Evolutionary conservation across 2,888 invertebrate genomes (phyloP).

Genomic region (Latrodectus hesperus): DNA sequence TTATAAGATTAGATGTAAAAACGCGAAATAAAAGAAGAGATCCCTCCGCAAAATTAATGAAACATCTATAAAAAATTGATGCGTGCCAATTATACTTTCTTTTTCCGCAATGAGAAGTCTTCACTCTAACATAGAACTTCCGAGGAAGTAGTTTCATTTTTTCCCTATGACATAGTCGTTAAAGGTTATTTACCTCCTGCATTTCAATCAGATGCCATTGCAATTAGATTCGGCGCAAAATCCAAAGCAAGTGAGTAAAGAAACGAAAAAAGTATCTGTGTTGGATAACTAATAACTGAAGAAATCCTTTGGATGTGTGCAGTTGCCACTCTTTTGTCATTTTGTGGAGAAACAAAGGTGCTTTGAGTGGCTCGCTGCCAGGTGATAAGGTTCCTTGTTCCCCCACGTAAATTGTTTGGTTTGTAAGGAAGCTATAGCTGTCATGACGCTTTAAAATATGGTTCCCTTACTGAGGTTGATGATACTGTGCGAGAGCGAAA

Average conservation of each 20-base stretch:
- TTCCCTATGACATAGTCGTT: too few species aligned
- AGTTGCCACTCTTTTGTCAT: slow-evolving; percentile 62
- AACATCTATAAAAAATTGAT: too few species aligned
- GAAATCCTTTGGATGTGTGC: slow-evolving; percentile 39
- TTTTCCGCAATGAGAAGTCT: too few species aligned
- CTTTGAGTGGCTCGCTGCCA: slow-evolving; percentile 59
- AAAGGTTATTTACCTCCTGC: too few species aligned
- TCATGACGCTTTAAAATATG: slow-evolving; percentile 61
- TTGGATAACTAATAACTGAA: slow-evolving; percentile 46
- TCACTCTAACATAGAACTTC: too few species aligned
- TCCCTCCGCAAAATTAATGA: too few species aligned
- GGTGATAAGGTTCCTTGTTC: slow-evolving; percentile 49
- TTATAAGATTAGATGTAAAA: too few species aligned
- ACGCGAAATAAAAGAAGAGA: too few species aligned
- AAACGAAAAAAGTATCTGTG: not conserved
- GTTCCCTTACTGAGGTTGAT: slow-evolving; percentile 46
- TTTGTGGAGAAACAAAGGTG: slow-evolving; percentile 47
- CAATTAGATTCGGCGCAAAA: too few species aligned
- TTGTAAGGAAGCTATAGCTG: slow-evolving; percentile 58
- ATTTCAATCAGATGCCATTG: too few species aligned
- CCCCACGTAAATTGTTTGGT: slow-evolving; percentile 63
- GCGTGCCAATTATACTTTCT: too few species aligned
- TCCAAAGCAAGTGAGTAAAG: not conserved
- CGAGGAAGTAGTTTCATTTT: too few species aligned
- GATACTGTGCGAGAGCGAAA: slow-evolving; percentile 50